These are phyloP conservation scores for Mugil cephalus DNA, from an alignment of 2,113 vertebrate genomes.

Conservation along the genomic window DNA sequence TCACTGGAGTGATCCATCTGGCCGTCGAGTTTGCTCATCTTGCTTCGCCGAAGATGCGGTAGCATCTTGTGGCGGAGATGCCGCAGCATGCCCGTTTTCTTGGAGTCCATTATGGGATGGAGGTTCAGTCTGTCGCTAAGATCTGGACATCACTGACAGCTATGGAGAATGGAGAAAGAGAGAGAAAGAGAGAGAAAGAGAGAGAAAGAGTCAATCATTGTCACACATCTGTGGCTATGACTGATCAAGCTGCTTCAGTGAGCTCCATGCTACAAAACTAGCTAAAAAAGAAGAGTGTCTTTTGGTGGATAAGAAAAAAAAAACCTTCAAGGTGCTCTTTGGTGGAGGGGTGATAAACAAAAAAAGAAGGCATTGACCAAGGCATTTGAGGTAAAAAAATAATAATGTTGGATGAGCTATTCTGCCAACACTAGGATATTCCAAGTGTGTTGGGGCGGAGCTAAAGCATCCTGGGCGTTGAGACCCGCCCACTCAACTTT, in stretches of 20 bases:
- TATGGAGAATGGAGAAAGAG: slow-evolving; percentile 9
- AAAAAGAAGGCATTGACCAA: too few species aligned
- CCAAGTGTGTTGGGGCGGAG: too few species aligned
- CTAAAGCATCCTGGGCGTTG: too few species aligned
- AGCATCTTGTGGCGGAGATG: slow-evolving; percentile 76
- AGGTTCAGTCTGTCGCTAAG: slow-evolving; percentile 28
- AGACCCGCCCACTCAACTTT: too few species aligned
- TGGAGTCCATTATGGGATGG: slow-evolving; percentile 66
- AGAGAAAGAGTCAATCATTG: background rate
- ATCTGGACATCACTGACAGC: slow-evolving; percentile 52
- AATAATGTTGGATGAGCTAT: too few species aligned
- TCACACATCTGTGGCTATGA: background rate
- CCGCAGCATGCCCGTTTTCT: slow-evolving; percentile 72
- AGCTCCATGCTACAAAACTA: too few species aligned
- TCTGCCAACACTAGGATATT: too few species aligned
- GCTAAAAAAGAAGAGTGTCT: too few species aligned
- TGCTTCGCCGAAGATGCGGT: slow-evolving; percentile 52
- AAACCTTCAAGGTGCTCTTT: too few species aligned
- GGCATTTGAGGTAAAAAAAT: too few species aligned
- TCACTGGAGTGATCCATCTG: slow-evolving; percentile 39
- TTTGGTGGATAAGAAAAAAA: too few species aligned
- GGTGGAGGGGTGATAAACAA: too few species aligned
- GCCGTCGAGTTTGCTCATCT: slow-evolving; percentile 23
- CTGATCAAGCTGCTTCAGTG: background rate
- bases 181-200: background rate